phyloP scores from a whole-genome alignment of 2,797 vertebrate genomes.

The Telmatherina bonti region DNA sequence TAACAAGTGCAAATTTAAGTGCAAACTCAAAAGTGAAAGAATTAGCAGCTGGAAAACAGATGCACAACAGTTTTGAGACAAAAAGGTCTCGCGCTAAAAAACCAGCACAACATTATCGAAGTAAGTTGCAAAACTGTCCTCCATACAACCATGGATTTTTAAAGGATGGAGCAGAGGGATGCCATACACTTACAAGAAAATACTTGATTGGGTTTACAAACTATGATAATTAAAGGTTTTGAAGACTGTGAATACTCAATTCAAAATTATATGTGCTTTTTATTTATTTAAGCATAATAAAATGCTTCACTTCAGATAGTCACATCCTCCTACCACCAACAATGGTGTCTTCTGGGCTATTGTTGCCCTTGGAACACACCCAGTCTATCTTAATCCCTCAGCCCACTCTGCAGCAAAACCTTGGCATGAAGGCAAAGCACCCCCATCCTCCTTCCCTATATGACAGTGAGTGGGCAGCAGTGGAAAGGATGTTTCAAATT shows the following conservation, averaged over 20 bases:
- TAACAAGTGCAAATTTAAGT: constrained; percentile 9
- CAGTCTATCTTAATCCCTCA: constrained; percentile 84
- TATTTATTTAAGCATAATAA: constrained; percentile 54
- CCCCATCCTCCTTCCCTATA: constrained; percentile 71
- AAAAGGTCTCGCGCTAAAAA: neutral
- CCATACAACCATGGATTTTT: constrained; percentile 6
- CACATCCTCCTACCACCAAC: constrained; percentile 66
- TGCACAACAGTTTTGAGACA: constrained; percentile 13
- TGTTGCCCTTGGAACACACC: constrained; percentile 82
- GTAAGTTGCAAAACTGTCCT: constrained; percentile 37
- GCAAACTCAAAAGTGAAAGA: neutral
- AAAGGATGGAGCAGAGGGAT: constrained; percentile 19
- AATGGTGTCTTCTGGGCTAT: constrained; percentile 75
- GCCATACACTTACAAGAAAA: constrained; percentile 6
- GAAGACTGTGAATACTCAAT: constrained; percentile 4
- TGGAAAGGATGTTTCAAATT: constrained; percentile 63
- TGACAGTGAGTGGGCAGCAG: constrained; percentile 75
- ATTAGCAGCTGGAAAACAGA: constrained; percentile 16
- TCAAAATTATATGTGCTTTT: constrained; percentile 30
- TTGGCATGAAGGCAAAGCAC: constrained; percentile 78
- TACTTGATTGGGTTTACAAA: constrained; percentile 18
- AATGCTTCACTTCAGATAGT: constrained; percentile 79
- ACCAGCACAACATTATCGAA: constrained; percentile 15
- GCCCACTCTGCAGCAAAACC: constrained; percentile 83
- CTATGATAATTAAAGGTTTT: neutral